Conservation (phyloP, 2,797 vertebrate genomes). For the Hirundo rustica region DNA sequence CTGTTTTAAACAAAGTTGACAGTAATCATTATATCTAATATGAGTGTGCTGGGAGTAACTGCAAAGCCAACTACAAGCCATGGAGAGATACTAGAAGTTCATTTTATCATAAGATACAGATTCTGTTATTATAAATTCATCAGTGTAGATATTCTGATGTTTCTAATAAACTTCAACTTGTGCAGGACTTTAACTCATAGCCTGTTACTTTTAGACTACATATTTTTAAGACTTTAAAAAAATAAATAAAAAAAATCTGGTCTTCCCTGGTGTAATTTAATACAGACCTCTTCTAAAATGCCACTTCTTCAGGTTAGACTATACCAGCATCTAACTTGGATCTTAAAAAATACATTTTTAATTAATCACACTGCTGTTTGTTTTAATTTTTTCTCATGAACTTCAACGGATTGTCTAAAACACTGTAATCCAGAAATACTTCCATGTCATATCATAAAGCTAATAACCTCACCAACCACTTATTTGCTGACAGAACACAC, state of each 20-base stretch:
- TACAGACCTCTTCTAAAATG: not conserved
- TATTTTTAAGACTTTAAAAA: not conserved
- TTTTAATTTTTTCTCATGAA: not conserved
- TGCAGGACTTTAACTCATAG: not conserved
- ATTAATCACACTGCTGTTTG: not conserved
- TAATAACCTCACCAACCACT: conserved; percentile 1
- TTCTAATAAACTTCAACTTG: not conserved
- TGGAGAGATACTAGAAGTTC: not conserved
- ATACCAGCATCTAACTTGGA: not conserved
- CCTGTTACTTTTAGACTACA: not conserved
- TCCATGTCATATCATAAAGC: not conserved
- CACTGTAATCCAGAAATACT: not conserved
- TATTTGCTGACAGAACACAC: conserved; percentile 3
- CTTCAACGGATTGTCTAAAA: not conserved
- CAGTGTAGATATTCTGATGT: not conserved
- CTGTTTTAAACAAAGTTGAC: not conserved
- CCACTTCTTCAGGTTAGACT: not conserved
- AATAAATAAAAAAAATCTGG: not conserved
- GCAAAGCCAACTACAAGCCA: not conserved
- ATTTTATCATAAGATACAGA: not conserved
- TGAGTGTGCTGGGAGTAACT: accelerated
- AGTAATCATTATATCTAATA: not conserved
- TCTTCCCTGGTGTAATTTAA: not conserved
- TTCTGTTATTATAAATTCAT: not conserved
- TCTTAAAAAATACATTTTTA: conserved; percentile 7